Conservation (phyloP, 2,113 vertebrate species). For the Macquaria ambigua region DNA sequence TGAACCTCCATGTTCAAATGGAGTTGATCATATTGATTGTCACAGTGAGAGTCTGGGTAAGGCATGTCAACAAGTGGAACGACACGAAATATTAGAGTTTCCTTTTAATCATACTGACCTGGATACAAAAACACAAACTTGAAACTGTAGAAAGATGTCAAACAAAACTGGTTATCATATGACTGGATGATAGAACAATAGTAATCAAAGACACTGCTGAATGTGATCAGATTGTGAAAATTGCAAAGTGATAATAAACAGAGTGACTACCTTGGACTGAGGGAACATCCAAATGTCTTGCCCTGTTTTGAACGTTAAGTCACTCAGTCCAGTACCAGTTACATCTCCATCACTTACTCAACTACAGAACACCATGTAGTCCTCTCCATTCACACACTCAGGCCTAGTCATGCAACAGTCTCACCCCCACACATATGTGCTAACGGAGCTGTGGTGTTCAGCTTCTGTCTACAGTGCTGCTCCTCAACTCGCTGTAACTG, state of each 20-base stretch:
- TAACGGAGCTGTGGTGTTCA: background rate
- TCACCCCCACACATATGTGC: background rate
- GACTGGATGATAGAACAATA: too few relatives aligned
- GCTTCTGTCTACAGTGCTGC: background rate
- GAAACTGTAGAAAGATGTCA: too few relatives aligned
- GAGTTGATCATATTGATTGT: background rate
- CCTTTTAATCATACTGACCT: too few relatives aligned
- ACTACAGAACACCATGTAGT: background rate
- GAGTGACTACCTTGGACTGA: background rate
- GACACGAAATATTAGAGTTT: background rate
- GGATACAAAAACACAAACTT: too few relatives aligned
- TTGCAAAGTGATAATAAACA: background rate
- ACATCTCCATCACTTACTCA: background rate
- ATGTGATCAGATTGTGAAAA: background rate
- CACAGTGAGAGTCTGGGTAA: background rate
- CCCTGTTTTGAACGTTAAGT: background rate
- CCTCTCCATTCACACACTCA: background rate
- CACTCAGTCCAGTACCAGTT: background rate
- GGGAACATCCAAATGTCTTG: background rate
- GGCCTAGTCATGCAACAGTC: background rate
- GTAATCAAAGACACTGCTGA: too few relatives aligned
- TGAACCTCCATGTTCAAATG: background rate
- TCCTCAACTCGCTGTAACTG: constrained; percentile 23
- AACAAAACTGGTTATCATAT: too few relatives aligned
- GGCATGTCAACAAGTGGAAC: background rate